Conservation (phyloP, 2,888 invertebrate genomes). For the Thecocarcelia acutangulata region DNA sequence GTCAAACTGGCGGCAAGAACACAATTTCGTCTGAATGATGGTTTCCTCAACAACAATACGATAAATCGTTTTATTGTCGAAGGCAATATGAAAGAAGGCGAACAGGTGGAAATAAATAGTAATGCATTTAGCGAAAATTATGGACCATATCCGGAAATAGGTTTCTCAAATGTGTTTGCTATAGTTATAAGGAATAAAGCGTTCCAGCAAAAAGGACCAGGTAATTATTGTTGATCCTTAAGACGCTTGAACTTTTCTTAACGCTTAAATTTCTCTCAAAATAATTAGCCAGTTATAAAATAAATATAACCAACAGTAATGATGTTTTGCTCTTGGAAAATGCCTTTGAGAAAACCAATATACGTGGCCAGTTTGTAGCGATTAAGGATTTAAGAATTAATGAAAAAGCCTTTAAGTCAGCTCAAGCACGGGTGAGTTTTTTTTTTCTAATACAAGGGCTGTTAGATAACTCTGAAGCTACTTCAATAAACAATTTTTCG, state of each 20-base stretch:
- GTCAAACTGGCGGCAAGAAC: slow-evolving; percentile 74
- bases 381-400: slow-evolving; percentile 76
- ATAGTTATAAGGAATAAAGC: slow-evolving; percentile 76
- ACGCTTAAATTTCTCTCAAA: neutral
- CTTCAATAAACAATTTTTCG: too few species aligned
- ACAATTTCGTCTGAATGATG: slow-evolving; percentile 74
- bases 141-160: slow-evolving; percentile 79
- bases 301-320: slow-evolving; percentile 75
- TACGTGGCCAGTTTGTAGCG: slow-evolving; percentile 75
- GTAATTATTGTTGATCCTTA: slow-evolving; percentile 70
- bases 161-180: slow-evolving; percentile 74
- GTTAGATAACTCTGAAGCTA: too few species aligned
- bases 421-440: slow-evolving; percentile 76
- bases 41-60: slow-evolving; percentile 75
- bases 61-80: slow-evolving; percentile 78
- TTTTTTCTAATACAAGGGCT: too few species aligned
- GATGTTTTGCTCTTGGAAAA: slow-evolving; percentile 74
- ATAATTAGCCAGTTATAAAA: slow-evolving; percentile 75
- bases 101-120: slow-evolving; percentile 77
- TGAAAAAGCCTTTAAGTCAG: slow-evolving; percentile 77
- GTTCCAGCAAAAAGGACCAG: slow-evolving; percentile 72
- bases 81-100: slow-evolving; percentile 73
- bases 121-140: slow-evolving; percentile 75
- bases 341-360: slow-evolving; percentile 77
- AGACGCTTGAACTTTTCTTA: too few species aligned